Base-by-base conservation (phyloP, 2,888 invertebrate species). In the Drosophila limbata region DNA sequence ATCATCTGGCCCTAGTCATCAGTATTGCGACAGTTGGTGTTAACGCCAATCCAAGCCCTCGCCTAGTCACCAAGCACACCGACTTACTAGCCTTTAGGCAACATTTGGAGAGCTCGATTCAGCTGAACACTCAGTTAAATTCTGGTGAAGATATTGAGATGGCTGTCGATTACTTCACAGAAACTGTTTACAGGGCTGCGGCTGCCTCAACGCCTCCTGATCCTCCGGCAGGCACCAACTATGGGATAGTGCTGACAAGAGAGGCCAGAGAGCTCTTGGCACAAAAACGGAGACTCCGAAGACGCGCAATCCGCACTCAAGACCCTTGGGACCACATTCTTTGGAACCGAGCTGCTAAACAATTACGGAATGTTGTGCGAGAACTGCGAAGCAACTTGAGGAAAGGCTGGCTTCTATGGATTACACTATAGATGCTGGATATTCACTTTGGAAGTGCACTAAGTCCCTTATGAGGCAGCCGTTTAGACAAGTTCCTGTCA, bases 81-180 rank as follows among this genome's bases (percentile, higher is more conserved):
- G 45, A 56, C n/a, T 8, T 40, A 19, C 50, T 10, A 19, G 50
- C 40, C 13, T 57, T 57, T 13, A 35, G 11, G 39, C 57, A 57
- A 28, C 47, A 57, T 25, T 17, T 59, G 13, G 48, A 59, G 1
- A 3, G 19, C 40, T 47, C 19, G 5, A 17, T 62, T 31, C 47
- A 52, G 53, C 19, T 53, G 28, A 62, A 62, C 39, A 40, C 45
- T n/a, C 17, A 5, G 31, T 53, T 53, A 31, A 9, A 47, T 53
- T 39, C 62, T 31, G 8, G 25, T 17, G 4, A 11, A 10, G n/a
- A 53, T 40, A 28, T 48, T 47, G 11, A 37, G 37, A 37, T n/a
- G 17, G 25, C 44, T 52, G 44, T 35, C 52, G 51, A 25, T 61
- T 45, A 17, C 10, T 35, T 44, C 28, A 52, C 37, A 6, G 44